These are phyloP conservation scores for Corythornis leucogaster DNA, from an alignment of 2,797 vertebrate genomes.

Conservation along the genomic window DNA sequence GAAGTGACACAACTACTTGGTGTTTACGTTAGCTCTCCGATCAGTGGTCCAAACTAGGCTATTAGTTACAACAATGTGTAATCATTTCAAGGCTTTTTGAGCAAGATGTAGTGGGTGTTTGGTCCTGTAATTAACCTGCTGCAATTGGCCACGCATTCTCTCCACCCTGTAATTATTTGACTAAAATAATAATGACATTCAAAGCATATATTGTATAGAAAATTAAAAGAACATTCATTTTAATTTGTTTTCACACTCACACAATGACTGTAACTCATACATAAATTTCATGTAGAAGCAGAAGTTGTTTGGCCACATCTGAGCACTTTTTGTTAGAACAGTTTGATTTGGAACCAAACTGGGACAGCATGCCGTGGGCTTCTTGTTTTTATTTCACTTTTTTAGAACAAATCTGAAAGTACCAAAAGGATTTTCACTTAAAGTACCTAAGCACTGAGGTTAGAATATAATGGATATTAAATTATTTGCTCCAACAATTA, in stretches of 20 bases:
- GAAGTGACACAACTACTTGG: not conserved
- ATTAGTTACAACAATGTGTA: constrained; percentile 7
- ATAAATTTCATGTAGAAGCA: not conserved
- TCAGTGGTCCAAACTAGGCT: not conserved
- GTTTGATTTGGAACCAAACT: not conserved
- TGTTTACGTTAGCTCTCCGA: not conserved
- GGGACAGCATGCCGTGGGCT: not conserved
- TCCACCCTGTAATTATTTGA: constrained; percentile 50
- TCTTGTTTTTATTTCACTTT: not conserved
- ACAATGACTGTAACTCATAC: not conserved
- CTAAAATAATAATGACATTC: constrained; percentile 24
- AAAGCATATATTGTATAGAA: constrained; percentile 17
- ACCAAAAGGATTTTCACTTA: not conserved
- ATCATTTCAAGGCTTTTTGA: constrained; percentile 38
- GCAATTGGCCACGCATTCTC: not conserved
- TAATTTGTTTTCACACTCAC: not conserved
- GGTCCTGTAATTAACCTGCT: constrained; percentile 53
- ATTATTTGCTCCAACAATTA: not conserved
- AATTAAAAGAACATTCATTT: constrained; percentile 27
- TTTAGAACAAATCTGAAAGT: not conserved
- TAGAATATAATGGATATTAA: not conserved
- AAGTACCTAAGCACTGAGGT: not conserved
- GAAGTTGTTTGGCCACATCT: not conserved
- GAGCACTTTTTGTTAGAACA: not conserved
- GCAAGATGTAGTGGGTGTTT: constrained; percentile 32